Evolutionary conservation across 2,797 vertebrate species (phyloP), one percentile per base, ranked within the genome.

Genomic region (Novumbra hubbsi): DNA sequence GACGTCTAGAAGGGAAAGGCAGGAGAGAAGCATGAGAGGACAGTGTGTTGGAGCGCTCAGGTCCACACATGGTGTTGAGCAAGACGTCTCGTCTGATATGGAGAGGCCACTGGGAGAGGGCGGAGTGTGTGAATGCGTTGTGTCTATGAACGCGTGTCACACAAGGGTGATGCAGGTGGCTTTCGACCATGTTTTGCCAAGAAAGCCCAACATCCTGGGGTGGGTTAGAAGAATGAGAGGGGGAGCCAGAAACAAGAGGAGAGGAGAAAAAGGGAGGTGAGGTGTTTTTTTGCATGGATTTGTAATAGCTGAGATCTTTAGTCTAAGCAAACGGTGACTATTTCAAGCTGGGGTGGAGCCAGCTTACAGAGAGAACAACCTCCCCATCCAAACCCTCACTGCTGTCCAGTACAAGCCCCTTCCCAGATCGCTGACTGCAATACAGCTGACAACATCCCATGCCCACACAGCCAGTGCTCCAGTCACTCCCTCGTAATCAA

Each of bases 191-290:
- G 84, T 81, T 75, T 90, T 93, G 92, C 92, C 92, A 94, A 93
- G 86, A 93, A 92, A 90, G 78, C 86, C 83, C 85, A 91, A 90
- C 89, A 88, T 92, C 92, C 88, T 76, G 80, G 91, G 90, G 92
- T 90, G 81, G 84, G 86, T 84, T 84, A 88, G 88, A 92, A 93
- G 91, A 92, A 92, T 85, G 87, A 88, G 86, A 87, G 76, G 78
- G 82, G 81, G 85, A 89, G 86, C 88, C 83, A 81, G 81, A 81
- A 84, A 57, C 68, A 76, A 86, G 83, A 34, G 75, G 71, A n/a
- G 78, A 82, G 24, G 77, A 81, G 79, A 78, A 73, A 74, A 85
- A 76, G 45, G 72, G 72, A 66, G 63, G 49, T 77, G 77, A 78
- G 75, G 80, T 81, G 85, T 83, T 90, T 91, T 91, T 89, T 86